Evolutionary conservation across 2,888 invertebrate species (phyloP).

Genomic region (Lamellibrachia columna): DNA sequence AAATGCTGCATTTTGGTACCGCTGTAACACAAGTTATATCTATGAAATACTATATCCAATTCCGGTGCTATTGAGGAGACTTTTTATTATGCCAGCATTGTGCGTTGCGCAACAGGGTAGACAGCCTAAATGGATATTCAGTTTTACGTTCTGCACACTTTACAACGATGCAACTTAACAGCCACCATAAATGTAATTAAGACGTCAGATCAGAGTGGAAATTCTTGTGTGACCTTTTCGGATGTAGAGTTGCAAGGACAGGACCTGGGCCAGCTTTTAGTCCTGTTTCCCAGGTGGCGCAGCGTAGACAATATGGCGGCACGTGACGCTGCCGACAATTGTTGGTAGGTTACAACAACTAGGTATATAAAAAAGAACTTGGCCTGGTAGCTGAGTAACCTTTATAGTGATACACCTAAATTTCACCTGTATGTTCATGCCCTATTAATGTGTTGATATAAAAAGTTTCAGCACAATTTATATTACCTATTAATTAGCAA

Average conservation of each 20-base stretch:
- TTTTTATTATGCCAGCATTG: too few species aligned
- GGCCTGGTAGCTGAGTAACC: too few species aligned
- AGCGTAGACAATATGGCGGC: neutral
- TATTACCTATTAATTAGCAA: too few species aligned
- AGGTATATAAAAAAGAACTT: too few species aligned
- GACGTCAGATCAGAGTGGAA: neutral
- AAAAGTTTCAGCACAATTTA: too few species aligned
- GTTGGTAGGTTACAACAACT: too few species aligned
- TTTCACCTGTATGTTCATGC: too few species aligned
- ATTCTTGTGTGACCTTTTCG: conserved; percentile 1
- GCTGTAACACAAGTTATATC: neutral
- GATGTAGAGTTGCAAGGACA: neutral
- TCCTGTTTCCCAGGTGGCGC: neutral
- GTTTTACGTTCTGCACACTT: neutral
- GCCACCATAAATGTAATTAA: neutral
- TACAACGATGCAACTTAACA: neutral
- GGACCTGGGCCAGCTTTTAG: neutral
- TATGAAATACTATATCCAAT: neutral
- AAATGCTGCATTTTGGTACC: neutral
- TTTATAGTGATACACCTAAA: too few species aligned
- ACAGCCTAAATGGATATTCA: neutral
- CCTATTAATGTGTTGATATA: too few species aligned
- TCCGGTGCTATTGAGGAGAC: too few species aligned
- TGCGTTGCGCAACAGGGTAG: neutral
- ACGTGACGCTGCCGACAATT: neutral